Base-by-base conservation (phyloP, 2,888 invertebrate genomes). In the Campoplex nolae region DNA sequence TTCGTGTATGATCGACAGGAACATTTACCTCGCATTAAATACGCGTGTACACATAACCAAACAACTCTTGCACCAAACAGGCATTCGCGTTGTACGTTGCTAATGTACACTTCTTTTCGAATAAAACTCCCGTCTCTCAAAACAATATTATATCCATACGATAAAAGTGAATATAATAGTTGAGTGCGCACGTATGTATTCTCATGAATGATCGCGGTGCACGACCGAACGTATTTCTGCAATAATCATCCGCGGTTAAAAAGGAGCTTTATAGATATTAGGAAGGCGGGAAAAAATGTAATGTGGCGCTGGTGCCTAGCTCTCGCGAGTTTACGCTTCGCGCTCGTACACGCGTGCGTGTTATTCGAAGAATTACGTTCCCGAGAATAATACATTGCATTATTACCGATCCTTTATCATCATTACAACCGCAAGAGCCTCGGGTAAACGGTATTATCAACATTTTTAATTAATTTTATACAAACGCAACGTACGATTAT, bases 261-360 rank as follows among this genome's bases (percentile, higher is more conserved):
- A 42, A 68, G 18, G 54, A 23, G 28, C 42, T 18, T 23, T 38
- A 23, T n/a, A 58, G 16, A 28, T 32, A 45, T 67, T 18, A 28
- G 68, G 13, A 67, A 32, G 32, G 62, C 13, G 32, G 62, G 42
- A 54, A 78, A 68, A 77, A 75, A 62, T 11, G 13, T 54, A 77
- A 62, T 38, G 16, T 23, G 38, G 65, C 28, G 28, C 2, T 45
- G 62, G 54, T 11, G 35, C 23, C 23, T 23, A 42, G n/a, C 68
- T 58, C 68, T 58, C 68, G 68, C 13, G 58, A 76, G 82, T 82
- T 82, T 58, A 78, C 82, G 73, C 74, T 85, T 81, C 68, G 78
- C 68, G 78, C 38, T 35, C 65, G 23, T 65, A 45, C 62, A 70
- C 70, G 73, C 74, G 45, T 42, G 67, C 74, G 70, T 70, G 75